Evolutionary conservation across 2,888 invertebrate species (phyloP).

Genomic region (Altica lythri): DNA sequence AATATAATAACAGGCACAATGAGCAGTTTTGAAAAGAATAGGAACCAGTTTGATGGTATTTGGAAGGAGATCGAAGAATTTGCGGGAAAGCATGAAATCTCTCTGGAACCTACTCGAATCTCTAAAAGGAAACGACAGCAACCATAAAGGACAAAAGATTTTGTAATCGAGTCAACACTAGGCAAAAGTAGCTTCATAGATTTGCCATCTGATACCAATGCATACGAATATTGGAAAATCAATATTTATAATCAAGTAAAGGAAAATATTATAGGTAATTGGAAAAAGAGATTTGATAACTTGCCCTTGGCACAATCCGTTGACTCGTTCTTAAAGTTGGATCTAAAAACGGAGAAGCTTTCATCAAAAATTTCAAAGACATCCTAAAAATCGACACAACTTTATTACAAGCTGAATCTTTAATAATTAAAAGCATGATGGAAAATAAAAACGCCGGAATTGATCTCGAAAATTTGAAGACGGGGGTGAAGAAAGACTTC

Average conservation of each 20-base stretch:
- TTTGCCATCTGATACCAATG: neutral
- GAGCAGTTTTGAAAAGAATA: neutral
- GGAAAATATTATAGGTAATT: neutral
- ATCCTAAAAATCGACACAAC: neutral
- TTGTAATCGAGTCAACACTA: too few species aligned
- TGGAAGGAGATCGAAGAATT: conserved; percentile 5
- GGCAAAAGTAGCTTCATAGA: conserved; percentile 3
- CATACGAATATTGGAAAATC: neutral
- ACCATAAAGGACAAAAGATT: too few species aligned
- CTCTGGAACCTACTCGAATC: neutral
- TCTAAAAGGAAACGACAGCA: conserved; percentile 5
- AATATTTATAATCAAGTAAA: conserved; percentile 3
- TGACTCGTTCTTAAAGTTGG: neutral
- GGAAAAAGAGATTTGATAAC: too few species aligned
- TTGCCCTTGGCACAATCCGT: neutral
- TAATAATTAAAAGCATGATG: conserved; percentile 12
- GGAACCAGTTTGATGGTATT: conserved; percentile 2
- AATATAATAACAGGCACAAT: conserved; percentile 1
- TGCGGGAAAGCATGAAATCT: neutral
- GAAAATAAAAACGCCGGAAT: conserved; percentile 9
- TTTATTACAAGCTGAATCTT: conserved; percentile 5
- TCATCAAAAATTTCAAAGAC: too few species aligned
- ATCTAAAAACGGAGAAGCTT: conserved; percentile 2
- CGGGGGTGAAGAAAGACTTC: conserved; percentile 15
- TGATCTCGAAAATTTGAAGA: conserved; percentile 14